A percentile compares a stretch with the other conserved stretches of the same genome.
phyloP scores from a whole-genome alignment of 2,797 vertebrate genomes.

The Cyprinella venusta region DNA sequence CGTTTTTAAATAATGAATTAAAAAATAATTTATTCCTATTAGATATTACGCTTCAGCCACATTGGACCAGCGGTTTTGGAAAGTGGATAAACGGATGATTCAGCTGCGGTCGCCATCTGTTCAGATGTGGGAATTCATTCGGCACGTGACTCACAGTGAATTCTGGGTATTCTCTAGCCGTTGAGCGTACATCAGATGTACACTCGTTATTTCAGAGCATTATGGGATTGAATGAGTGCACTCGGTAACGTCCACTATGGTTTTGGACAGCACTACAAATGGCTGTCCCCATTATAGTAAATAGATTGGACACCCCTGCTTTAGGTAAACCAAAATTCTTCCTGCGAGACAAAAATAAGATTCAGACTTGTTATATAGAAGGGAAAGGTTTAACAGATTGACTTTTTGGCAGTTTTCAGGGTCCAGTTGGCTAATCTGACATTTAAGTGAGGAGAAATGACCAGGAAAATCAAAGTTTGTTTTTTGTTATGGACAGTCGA shows the following conservation, averaged over 20 bases:
- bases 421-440: conserved; percentile 9
- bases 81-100: not conserved
- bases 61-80: not conserved
- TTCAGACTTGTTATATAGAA: conserved; percentile 4
- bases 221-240: too few relatives aligned
- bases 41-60: not conserved
- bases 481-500: conserved; percentile 37
- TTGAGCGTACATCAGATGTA: too few relatives aligned
- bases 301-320: not conserved
- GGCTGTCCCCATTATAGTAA: too few relatives aligned
- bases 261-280: too few relatives aligned
- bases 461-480: not conserved
- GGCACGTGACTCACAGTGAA: not conserved
- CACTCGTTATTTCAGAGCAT: too few relatives aligned
- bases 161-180: not conserved
- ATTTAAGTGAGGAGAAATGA: conserved; percentile 46
- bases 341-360: not conserved
- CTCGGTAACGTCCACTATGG: too few relatives aligned
- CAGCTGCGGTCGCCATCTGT: not conserved
- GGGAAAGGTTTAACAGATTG: not conserved
- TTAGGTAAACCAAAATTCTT: conserved; percentile 4
- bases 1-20: not conserved
- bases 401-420: conserved; percentile 32
- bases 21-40: not conserved
- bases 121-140: not conserved